Evolutionary conservation across 2,113 vertebrate genomes (phyloP), one percentile per base, ranked within the genome.

Genomic region (Panthera uncia): DNA sequence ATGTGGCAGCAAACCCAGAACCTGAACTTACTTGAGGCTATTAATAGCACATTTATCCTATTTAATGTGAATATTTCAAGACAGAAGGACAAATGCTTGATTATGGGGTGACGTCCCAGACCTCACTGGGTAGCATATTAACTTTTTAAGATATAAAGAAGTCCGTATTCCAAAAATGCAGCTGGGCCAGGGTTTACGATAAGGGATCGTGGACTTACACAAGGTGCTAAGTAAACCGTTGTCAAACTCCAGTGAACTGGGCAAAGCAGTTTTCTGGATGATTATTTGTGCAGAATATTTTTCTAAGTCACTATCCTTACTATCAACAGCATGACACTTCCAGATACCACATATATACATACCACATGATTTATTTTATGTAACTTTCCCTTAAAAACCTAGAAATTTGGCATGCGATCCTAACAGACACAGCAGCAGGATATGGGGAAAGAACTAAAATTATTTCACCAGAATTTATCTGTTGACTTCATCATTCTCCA

Each of bases 401-500:
- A 76, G 66, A 89, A 89, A 96, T 82, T 19, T 92, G 83, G 68
- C 66, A 89, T 21, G 48, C 73, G 50, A 86, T 73, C 29, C 68
- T 73, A 93, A 33, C 38, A 92, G 71, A 93, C 48, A 38, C 25
- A 69, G 50, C 12, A 66, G 80, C 96, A 65, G 13, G 65, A 82
- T 82, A 66, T 88, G 27, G 41, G 27, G 36, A 87, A 84, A 96
- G 23, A 79, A 78, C 66, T 68, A 85, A 45, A 89, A 63, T 31
- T 55, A 83, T 18, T 91, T 66, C 61, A 88, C 15, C 82, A n/a
- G 89, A 92, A 86, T 93, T 52, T 76, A 83, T 63, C 79, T 94
- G 93, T 88, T 96, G 94, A 82, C 76, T 94, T 96, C 45, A 31
- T 31, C 89, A 82, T 61, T 95, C 66, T 63, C 63, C 63, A 23